Evolutionary conservation across 2,797 vertebrate species (phyloP).

Genomic region (Iguana delicatissima): DNA sequence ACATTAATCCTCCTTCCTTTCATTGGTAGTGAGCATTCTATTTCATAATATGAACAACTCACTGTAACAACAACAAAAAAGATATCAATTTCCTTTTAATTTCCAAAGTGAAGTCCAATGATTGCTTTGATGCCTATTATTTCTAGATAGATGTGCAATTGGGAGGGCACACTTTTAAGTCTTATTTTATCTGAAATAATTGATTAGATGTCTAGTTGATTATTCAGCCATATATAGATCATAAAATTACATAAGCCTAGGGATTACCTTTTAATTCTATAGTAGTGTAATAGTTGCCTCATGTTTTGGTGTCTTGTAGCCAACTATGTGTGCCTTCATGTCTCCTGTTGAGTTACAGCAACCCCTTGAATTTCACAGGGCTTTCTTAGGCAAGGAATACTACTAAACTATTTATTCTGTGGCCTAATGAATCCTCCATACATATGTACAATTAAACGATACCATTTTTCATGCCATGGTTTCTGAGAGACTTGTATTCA

Average conservation of each 20-base stretch:
- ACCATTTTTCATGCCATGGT: neutral
- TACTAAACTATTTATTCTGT: conserved; percentile 30
- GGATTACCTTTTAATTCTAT: neutral
- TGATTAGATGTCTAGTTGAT: neutral
- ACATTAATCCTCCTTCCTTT: conserved; percentile 41
- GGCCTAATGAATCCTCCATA: neutral
- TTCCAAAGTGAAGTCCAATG: conserved; percentile 39
- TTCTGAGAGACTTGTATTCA: neutral
- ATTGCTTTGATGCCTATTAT: neutral
- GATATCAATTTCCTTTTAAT: conserved; percentile 14
- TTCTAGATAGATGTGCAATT: neutral
- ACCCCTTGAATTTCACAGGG: no score
- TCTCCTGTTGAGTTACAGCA: no score
- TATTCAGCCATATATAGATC: neutral
- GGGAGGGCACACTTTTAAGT: neutral
- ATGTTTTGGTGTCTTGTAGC: neutral
- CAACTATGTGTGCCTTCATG: neutral
- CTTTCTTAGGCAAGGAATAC: no score
- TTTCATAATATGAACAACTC: conserved; percentile 48
- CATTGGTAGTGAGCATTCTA: conserved; percentile 46
- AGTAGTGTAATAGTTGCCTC: neutral
- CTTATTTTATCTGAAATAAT: neutral
- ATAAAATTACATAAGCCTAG: neutral
- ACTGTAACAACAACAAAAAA: conserved; percentile 40
- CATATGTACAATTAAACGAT: neutral